Evolutionary conservation across 2,797 vertebrate genomes (phyloP), one percentile per base, ranked within the genome.

Genomic region (Simalia tracyae): DNA sequence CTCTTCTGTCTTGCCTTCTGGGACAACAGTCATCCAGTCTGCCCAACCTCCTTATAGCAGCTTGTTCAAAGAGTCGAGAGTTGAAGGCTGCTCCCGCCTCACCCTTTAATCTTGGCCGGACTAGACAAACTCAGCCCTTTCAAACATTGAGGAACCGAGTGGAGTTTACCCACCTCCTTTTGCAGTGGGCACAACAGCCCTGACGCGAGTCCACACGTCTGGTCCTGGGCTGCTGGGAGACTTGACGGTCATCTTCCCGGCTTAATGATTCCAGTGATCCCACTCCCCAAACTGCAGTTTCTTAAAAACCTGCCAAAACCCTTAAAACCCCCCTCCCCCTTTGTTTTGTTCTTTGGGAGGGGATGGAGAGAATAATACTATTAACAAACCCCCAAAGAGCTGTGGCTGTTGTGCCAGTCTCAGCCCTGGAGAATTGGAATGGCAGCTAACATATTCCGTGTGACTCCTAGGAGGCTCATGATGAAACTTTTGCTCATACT

Each of bases 401-500:
- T 88, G 94, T 93, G 95, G 96, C 95, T 95, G 95, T 95, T 94
- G 96, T 96, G 96, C 95, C 97, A 95, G 96, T 97, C 92, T 85
- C 95, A 94, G 92, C 97, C 95, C 93, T 50, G 19, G 87, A 87
- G 97, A 96, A 96, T 96, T 92, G 93, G 57, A 86, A 93, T 86
- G 90, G 95, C 95, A 76, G 95, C 88, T n/a, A 9, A 91, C 89
- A 5, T 92, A 91, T 54, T 91, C 95, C 95, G 93, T 94, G 94
- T 92, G 91, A 93, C 90, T 96, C 97, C 96, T 5, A 2, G 86
- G 96, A 96, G 96, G 95, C 94, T 46, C 95, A 96, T 98, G 98
- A 98, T 98, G 98, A 98, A 98, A 98, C 96, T 92, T 63, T 81
- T 36, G 24, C 91, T 87, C 92, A 60, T 86, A 91, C 96, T 93